These are phyloP conservation scores for Atopsyche davidsoni DNA, from an alignment of 1,140 invertebrate genomes.

Conservation along the genomic window DNA sequence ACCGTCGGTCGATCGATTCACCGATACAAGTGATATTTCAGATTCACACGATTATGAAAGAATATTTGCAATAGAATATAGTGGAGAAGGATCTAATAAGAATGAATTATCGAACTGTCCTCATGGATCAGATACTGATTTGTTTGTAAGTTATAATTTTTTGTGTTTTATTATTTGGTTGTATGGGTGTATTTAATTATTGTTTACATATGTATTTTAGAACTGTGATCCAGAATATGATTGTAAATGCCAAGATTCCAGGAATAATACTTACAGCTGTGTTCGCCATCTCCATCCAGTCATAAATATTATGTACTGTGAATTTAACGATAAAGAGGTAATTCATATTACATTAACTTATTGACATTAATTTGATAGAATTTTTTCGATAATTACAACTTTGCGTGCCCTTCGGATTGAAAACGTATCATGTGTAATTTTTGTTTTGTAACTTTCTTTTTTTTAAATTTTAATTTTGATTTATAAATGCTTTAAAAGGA, in stretches of 20 bases:
- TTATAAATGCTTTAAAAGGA: too few relatives aligned
- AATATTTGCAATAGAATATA: constrained; percentile 69
- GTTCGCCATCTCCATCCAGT: constrained; percentile 53
- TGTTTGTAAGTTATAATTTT: constrained; percentile 49
- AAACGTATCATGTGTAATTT: too few relatives aligned
- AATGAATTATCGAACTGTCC: constrained; percentile 51
- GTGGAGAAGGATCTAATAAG: constrained; percentile 65
- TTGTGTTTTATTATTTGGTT: too few relatives aligned
- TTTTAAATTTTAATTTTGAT: too few relatives aligned
- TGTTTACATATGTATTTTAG: constrained; percentile 36
- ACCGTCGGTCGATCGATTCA: constrained; percentile 13
- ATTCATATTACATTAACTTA: constrained; percentile 9
- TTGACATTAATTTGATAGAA: not conserved
- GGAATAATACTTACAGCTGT: constrained; percentile 80
- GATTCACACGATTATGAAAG: constrained; percentile 36
- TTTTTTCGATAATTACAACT: constrained; percentile 3
- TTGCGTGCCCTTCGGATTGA: not conserved
- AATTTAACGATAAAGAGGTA: constrained; percentile 69
- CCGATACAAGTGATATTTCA: constrained; percentile 6
- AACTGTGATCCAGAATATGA: constrained; percentile 57
- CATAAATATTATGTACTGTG: constrained; percentile 66
- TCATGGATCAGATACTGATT: constrained; percentile 46
- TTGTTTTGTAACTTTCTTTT: too few relatives aligned
- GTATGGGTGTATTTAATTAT: too few relatives aligned
- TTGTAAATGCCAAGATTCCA: constrained; percentile 78